Evolutionary conservation across 2,888 invertebrate genomes (phyloP).

Genomic region (Rhingia rostrata): DNA sequence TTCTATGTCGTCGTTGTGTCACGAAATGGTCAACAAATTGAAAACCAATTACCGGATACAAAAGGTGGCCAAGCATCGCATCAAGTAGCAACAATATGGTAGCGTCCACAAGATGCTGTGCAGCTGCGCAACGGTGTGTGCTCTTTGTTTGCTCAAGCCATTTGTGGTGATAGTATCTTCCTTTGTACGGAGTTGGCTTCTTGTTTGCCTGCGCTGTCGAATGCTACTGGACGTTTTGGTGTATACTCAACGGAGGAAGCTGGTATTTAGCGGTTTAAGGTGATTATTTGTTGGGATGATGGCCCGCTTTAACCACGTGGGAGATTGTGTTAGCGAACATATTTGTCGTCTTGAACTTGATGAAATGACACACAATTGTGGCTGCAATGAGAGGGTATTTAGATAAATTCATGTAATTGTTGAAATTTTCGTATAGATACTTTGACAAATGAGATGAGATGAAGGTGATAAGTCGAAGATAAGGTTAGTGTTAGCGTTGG

Average conservation of each 20-base stretch:
- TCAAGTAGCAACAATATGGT: neutral
- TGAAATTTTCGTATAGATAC: too few species aligned
- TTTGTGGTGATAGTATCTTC: conserved; percentile 40
- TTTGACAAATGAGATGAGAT: too few species aligned
- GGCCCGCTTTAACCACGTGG: conserved; percentile 7
- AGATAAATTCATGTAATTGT: too few species aligned
- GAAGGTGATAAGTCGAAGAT: too few species aligned
- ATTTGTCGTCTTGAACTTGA: conserved; percentile 40
- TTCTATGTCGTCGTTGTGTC: conserved; percentile 46
- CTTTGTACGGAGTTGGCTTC: conserved; percentile 20
- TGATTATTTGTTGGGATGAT: conserved; percentile 52
- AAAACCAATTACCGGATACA: conserved; percentile 66
- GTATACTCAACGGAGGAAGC: conserved; percentile 48
- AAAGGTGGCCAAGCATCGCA: conserved; percentile 40
- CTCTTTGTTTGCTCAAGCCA: conserved; percentile 31
- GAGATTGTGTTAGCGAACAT: conserved; percentile 5
- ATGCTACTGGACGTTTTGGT: conserved; percentile 52
- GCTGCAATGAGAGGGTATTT: too few species aligned
- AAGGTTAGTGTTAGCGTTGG: too few species aligned
- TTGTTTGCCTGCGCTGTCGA: conserved; percentile 20
- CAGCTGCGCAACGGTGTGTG: neutral
- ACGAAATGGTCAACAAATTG: conserved; percentile 71
- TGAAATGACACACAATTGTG: neutral
- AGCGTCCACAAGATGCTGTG: neutral
- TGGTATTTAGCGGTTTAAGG: conserved; percentile 54